Percentiles rank a stretch among this genome's conserved stretches.
Conservation (phyloP, 2,888 invertebrate genomes). For the Chironomus tentans region DNA sequence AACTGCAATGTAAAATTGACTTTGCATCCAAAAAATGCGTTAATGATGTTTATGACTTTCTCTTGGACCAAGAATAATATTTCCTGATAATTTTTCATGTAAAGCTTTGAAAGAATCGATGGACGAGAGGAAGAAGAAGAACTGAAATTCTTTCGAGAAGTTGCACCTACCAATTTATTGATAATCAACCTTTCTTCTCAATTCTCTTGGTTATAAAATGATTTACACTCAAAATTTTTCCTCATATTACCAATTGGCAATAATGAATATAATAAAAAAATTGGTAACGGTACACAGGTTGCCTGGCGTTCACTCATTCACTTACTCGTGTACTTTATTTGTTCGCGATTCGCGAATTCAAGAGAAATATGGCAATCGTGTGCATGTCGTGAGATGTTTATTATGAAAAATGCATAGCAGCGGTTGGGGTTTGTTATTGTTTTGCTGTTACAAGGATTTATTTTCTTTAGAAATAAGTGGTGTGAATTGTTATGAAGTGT, state of each 20-base stretch:
- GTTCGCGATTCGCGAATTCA: background rate
- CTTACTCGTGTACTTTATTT: background rate
- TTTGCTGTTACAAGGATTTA: no score
- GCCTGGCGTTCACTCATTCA: background rate
- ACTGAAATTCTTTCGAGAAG: background rate
- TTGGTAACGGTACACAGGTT: slow-evolving; percentile 5
- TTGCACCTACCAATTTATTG: background rate
- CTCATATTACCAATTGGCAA: background rate
- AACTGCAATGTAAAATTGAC: background rate
- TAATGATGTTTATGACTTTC: background rate
- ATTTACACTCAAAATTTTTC: background rate
- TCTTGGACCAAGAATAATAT: background rate
- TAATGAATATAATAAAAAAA: background rate
- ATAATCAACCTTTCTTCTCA: background rate
- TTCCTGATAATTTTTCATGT: background rate
- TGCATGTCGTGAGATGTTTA: no score
- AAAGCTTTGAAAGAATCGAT: background rate
- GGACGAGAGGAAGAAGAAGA: no score
- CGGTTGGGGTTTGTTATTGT: no score
- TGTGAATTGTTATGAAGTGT: no score
- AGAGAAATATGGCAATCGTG: background rate
- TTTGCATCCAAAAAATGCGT: background rate
- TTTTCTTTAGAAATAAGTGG: no score
- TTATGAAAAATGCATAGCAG: no score
- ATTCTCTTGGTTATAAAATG: background rate